Base-by-base conservation (phyloP, 2,113 vertebrate species). In the Hylia prasina region DNA sequence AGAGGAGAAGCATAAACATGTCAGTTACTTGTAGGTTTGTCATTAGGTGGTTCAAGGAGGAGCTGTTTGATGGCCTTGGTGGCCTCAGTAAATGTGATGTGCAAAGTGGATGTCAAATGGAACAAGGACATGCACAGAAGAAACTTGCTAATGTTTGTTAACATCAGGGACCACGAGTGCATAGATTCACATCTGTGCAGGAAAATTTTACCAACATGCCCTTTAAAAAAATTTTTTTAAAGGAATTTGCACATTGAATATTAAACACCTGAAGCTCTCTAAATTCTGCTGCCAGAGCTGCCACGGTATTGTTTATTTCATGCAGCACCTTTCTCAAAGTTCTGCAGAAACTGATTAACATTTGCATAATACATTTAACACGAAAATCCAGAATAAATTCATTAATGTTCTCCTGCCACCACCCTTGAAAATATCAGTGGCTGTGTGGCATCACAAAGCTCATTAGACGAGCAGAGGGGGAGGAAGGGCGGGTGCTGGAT, bases 281-380 rank as follows among this genome's bases (percentile, higher is more conserved):
- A 87, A 81, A 63, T 95, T 88, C 65, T 23, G 2, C 87, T 72
- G 76, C 68, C 78, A 37, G 81, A 81, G 63, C 89, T 65, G 51
- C n/a, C 3, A 2, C 79, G 0, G 5, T 80, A 73, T 86, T 96
- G 94, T 96, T 97, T 92, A 96, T 93, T 91, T 96, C 96, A 94
- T 88, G 83, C 92, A 69, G 88, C 73, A 77, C 90, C 85, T 95
- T 97, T 81, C 90, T 44, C 45, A 14, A 71, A 95, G 91, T 93
- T 96, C 87, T 94, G 91, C 73, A 79, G 91, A 63, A 94, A 69
- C 95, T 96, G 96, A 97, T 97, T 95, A 96, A 96, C 87, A 88
- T 96, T 96, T 96, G 95, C 96, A 95, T 96, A 95, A 97, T 95
- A 88, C 95, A 93, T 96, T 94, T 97, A 96, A 93, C 89, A 86